These are phyloP conservation scores for Pangasius djambal DNA, from an alignment of 2,797 vertebrate genomes.

Conservation along the genomic window DNA sequence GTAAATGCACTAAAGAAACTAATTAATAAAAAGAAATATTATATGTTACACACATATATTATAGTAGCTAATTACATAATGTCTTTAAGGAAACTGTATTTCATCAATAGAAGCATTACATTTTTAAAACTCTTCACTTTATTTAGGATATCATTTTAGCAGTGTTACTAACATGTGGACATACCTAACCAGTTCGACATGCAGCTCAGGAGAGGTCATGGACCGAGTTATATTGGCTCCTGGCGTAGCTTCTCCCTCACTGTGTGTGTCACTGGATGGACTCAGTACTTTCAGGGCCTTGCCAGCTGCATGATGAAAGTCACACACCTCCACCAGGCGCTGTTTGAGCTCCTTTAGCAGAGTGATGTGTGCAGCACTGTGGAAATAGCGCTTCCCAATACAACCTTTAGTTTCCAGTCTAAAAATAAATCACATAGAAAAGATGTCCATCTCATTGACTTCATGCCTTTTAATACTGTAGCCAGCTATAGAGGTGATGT, in stretches of 20 bases:
- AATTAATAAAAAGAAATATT: not conserved
- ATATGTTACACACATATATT: not conserved
- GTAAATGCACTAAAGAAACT: not conserved
- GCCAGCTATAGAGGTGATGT: not conserved
- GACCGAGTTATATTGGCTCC: slow-evolving; percentile 62
- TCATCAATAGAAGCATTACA: not conserved
- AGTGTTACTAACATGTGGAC: not conserved
- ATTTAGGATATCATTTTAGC: not conserved
- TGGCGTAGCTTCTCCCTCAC: slow-evolving; percentile 66
- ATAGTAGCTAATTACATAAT: not conserved
- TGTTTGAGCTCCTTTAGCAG: slow-evolving; percentile 87
- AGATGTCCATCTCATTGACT: not conserved
- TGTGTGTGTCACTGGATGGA: slow-evolving; percentile 66
- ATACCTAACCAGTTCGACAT: slow-evolving; percentile 92
- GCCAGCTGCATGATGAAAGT: slow-evolving; percentile 93
- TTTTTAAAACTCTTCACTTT: not conserved
- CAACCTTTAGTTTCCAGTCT: slow-evolving; percentile 90
- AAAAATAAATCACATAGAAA: slow-evolving; percentile 10
- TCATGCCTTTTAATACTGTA: not conserved
- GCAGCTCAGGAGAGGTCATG: slow-evolving; percentile 89
- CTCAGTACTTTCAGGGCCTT: slow-evolving; percentile 84
- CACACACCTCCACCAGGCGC: slow-evolving; percentile 86
- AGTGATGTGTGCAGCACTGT: slow-evolving; percentile 75
- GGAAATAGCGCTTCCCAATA: slow-evolving; percentile 92
- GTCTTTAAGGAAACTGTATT: not conserved